Evolutionary conservation across 2,888 invertebrate genomes (phyloP).

Genomic region (Euclidia mi): DNA sequence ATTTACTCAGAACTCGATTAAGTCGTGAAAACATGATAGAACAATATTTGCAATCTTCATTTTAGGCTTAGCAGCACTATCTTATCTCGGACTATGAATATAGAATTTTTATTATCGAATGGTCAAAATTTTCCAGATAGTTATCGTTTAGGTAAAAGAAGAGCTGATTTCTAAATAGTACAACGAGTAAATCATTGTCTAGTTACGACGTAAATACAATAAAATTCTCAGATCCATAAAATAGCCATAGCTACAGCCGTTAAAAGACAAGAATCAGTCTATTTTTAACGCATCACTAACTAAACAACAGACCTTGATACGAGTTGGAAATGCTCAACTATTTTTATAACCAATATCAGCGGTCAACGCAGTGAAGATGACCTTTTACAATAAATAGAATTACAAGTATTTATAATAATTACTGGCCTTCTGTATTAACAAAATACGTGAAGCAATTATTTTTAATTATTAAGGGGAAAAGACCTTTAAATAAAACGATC

Average conservation of each 20-base stretch:
- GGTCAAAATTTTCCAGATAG: not conserved
- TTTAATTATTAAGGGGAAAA: not conserved
- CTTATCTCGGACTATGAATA: not conserved
- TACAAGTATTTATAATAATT: constrained; percentile 38
- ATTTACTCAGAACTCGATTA: not conserved
- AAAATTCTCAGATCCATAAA: constrained; percentile 3
- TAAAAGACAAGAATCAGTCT: constrained; percentile 28
- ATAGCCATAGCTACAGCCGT: constrained; percentile 13
- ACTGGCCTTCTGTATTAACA: constrained; percentile 25
- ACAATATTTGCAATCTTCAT: too few relatives aligned
- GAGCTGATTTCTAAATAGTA: not conserved
- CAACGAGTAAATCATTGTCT: not conserved
- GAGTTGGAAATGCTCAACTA: constrained; percentile 59
- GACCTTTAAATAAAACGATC: not conserved
- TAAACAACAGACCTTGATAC: constrained; percentile 62
- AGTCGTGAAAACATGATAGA: not conserved
- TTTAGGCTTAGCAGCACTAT: not conserved
- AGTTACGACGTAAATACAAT: not conserved
- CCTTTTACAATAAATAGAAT: constrained; percentile 62
- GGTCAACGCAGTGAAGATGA: constrained; percentile 59
- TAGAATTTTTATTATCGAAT: constrained; percentile 1
- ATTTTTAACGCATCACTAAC: constrained; percentile 57
- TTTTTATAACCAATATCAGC: constrained; percentile 66
- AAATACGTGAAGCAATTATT: constrained; percentile 14
- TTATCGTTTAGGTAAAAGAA: not conserved